Evolutionary conservation across 2,797 vertebrate genomes (phyloP).

Genomic region (Chelonia mydas): DNA sequence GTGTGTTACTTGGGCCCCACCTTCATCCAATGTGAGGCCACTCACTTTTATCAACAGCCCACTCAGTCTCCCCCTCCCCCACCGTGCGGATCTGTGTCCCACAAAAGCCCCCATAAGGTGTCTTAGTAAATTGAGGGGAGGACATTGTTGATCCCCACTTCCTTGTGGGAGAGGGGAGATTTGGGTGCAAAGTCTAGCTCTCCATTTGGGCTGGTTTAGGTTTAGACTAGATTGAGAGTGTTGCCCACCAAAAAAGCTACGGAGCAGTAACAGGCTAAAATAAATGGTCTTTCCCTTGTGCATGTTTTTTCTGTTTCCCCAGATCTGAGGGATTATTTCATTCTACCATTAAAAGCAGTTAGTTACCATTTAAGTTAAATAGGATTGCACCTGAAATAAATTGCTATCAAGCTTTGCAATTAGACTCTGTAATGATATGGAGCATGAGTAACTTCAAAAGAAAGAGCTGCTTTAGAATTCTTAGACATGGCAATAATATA

Average conservation of each 20-base stretch:
- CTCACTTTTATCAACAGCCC: neutral
- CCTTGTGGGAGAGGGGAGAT: neutral
- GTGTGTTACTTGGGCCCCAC: neutral
- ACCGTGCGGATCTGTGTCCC: neutral
- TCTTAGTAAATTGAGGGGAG: neutral
- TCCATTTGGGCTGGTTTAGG: neutral
- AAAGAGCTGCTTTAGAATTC: neutral
- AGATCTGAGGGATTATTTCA: neutral
- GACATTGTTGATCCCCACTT: neutral
- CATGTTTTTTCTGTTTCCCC: neutral
- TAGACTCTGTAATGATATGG: neutral
- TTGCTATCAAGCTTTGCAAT: neutral
- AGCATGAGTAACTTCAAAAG: neutral
- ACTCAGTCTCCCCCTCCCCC: neutral
- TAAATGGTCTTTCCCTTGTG: neutral
- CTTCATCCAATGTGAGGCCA: no score
- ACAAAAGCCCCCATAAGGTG: neutral
- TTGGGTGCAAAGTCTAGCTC: neutral
- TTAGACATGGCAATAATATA: neutral
- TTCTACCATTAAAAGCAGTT: neutral
- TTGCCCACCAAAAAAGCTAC: neutral
- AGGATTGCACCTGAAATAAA: neutral
- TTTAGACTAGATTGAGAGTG: fast-evolving
- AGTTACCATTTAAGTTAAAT: neutral
- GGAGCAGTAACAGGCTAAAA: fast-evolving